Evolutionary conservation across 2,888 invertebrate species (phyloP).

Genomic region (Epistrophella euchroma): DNA sequence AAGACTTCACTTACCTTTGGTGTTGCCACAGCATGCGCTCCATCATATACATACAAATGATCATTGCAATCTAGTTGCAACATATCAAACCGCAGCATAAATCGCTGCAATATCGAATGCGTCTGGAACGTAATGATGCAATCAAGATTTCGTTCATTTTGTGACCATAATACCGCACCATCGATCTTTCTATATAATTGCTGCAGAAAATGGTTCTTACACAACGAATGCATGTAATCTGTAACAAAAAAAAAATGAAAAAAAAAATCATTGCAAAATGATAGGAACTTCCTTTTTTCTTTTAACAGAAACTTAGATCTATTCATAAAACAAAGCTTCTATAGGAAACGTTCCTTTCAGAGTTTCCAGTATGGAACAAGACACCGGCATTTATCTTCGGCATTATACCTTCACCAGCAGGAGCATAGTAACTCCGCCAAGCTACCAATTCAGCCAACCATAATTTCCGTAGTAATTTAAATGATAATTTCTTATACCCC

Average conservation of each 20-base stretch:
- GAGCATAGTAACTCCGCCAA: slow-evolving; percentile 1
- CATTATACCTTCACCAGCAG: slow-evolving; percentile 7
- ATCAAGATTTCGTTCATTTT: slow-evolving; percentile 95
- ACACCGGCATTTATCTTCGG: slow-evolving; percentile 48
- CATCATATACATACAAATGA: slow-evolving; percentile 96
- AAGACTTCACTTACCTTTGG: slow-evolving; percentile 91
- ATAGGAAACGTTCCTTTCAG: slow-evolving; percentile 22
- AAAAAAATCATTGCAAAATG: slow-evolving; percentile 35
- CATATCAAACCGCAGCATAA: slow-evolving; percentile 96
- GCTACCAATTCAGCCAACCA: slow-evolving; percentile 67
- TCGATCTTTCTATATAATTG: slow-evolving; percentile 95
- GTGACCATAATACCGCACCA: slow-evolving; percentile 94
- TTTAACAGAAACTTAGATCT: slow-evolving; percentile 44
- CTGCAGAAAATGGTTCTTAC: slow-evolving; percentile 95
- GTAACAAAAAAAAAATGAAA: slow-evolving; percentile 82
- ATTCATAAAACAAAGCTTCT: slow-evolving; percentile 40
- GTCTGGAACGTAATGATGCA: slow-evolving; percentile 97
- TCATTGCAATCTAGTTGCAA: slow-evolving; percentile 97
- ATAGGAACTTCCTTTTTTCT: slow-evolving; percentile 29
- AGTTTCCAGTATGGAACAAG: slow-evolving; percentile 34
- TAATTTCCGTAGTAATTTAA: slow-evolving; percentile 75
- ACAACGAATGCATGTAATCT: slow-evolving; percentile 95
- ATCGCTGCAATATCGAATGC: slow-evolving; percentile 95
- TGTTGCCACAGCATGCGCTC: slow-evolving; percentile 94
- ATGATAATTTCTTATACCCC: slow-evolving; percentile 64